phyloP scores from a whole-genome alignment of 2,888 invertebrate species.

The Operophtera brumata region DNA sequence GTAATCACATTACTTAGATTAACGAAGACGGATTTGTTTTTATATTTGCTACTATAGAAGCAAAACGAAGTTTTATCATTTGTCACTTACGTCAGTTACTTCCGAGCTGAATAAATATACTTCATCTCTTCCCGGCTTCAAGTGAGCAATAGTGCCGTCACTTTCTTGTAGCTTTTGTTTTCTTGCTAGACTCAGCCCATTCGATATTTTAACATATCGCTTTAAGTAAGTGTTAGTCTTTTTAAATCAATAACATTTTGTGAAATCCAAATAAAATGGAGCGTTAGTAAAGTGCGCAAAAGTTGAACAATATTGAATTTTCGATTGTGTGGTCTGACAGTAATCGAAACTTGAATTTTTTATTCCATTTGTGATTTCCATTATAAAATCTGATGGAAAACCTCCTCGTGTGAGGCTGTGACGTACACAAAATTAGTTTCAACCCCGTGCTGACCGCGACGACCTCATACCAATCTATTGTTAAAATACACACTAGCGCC shows the following conservation, averaged over 20 bases:
- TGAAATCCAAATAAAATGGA: no score
- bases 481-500: conserved; percentile 34
- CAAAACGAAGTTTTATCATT: no score
- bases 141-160: no score
- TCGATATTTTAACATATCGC: no score
- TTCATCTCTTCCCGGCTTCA: no score
- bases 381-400: conserved; percentile 51
- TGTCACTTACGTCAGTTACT: no score
- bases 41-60: no score
- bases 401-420: conserved; percentile 46
- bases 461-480: conserved; percentile 56
- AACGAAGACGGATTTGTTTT: no score
- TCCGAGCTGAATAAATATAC: no score
- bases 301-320: conserved; percentile 13
- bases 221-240: conserved; percentile 1
- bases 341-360: conserved; percentile 21
- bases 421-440: conserved; percentile 73
- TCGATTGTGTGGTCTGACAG: conserved; percentile 14
- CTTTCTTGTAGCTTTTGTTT: no score
- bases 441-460: conserved; percentile 55
- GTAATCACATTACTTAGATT: no score
- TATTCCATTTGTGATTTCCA: conserved; percentile 35
- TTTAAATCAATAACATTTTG: neutral
- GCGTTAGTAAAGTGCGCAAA: conserved; percentile 1
- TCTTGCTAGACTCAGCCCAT: no score